A percentile compares a stretch with the other conserved stretches of the same genome.
Conservation (phyloP, 2,888 invertebrate genomes). For the Falcaria lacertinaria region DNA sequence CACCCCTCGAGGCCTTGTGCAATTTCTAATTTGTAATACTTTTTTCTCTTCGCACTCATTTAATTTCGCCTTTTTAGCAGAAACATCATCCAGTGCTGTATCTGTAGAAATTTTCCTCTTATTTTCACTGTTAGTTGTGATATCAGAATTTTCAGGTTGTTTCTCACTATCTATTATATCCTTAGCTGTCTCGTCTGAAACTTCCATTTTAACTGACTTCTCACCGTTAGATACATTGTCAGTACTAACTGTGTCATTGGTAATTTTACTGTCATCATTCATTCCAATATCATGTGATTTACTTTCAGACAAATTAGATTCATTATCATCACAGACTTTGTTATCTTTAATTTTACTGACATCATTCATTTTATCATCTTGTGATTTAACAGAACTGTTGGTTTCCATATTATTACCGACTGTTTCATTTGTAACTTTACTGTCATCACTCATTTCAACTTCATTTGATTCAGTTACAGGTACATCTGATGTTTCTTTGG, state of each 20-base stretch:
- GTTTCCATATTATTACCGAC: too few species aligned
- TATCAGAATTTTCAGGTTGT: slow-evolving; percentile 9
- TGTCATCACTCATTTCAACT: slow-evolving; percentile 6
- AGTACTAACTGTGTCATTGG: slow-evolving; percentile 2
- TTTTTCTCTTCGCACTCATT: slow-evolving; percentile 8
- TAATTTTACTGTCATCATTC: slow-evolving; percentile 4
- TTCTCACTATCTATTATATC: not conserved
- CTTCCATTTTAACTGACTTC: slow-evolving; percentile 6
- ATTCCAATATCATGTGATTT: slow-evolving; percentile 6
- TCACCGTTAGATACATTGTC: slow-evolving; percentile 5
- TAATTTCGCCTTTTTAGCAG: slow-evolving; percentile 50
- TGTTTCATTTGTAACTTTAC: not conserved
- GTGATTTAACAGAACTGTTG: too few species aligned
- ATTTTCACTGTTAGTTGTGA: slow-evolving; percentile 21
- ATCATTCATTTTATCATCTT: too few species aligned
- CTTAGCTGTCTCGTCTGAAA: not conserved
- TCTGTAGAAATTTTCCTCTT: slow-evolving; percentile 55
- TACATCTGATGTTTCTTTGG: slow-evolving; percentile 3
- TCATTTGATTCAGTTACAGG: slow-evolving; percentile 5
- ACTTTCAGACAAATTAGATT: slow-evolving; percentile 1
- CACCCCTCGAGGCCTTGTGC: slow-evolving; percentile 48
- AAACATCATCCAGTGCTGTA: slow-evolving; percentile 26
- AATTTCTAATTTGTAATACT: slow-evolving; percentile 18
- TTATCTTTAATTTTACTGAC: too few species aligned
- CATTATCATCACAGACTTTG: too few species aligned